Evolutionary conservation across 2,113 vertebrate species (phyloP), one percentile per base, ranked within the genome.

Genomic region (Furnarius figulus): DNA sequence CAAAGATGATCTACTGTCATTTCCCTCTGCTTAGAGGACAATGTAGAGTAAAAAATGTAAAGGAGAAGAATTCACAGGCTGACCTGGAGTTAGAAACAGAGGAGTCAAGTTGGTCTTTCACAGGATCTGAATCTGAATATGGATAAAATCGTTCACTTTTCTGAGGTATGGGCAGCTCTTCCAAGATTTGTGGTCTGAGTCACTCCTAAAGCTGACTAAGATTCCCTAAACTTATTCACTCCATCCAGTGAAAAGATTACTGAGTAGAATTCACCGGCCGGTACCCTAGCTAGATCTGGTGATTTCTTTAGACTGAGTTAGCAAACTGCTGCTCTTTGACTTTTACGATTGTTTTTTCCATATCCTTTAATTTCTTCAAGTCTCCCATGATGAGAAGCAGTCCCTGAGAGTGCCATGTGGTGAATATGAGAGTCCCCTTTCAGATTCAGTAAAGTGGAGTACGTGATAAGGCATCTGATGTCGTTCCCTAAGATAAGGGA

Each of bases 1-100:
- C 82, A 92, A 92, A 95, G 90, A 96, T 85, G 44, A 61, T 67
- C n/a, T 89, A 76, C 63, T 71, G 70, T 79, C 74, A 30, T 93
- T 73, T 93, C 37, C 31, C 35, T 72, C 52, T 82, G 81, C n/a
- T 28, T 75, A 33, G 31, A 92, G 44, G 70, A 71, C 3, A 0
- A 33, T 16, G 10, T 13, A 63, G 46, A 83, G 7, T 8, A 59
- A 39, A 35, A 83, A 62, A 11, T 4, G 30, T 47, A n/a, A 39
- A 80, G 14, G 2, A 68, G 22, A 40, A 72, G 5, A 22, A 44
- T 44, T 87, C 39, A 77, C 25, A 71, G 22, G 9, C 14, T 20
- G 72, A 49, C 39, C 39, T 71, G 19, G 24, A 77, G 76, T 85
- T 25, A 68, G 87, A 47, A 75, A 62, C 25, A 77, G 17, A 59